phyloP scores from a whole-genome alignment of 2,888 invertebrate species.

The Hirtodrosophila duncani region DNA sequence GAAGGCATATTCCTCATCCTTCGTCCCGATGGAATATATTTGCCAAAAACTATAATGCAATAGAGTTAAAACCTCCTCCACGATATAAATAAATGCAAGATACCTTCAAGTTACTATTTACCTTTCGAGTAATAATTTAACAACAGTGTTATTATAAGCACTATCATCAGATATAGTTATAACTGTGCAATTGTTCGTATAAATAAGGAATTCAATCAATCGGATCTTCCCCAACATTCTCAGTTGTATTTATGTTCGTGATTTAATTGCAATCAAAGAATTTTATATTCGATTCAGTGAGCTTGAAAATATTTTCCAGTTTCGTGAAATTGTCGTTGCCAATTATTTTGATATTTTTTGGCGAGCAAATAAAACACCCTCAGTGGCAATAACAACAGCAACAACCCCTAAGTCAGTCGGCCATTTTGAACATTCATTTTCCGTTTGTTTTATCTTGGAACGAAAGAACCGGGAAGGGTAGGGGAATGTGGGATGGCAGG shows the following conservation, averaged over 20 bases:
- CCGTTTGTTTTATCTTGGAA: conserved; percentile 19
- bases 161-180: too few relatives aligned
- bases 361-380: conserved; percentile 42
- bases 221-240: too few relatives aligned
- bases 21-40: too few relatives aligned
- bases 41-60: too few relatives aligned
- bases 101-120: too few relatives aligned
- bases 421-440: conserved; percentile 55
- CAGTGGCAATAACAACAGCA: background rate
- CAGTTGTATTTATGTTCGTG: conserved; percentile 29
- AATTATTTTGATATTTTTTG: conserved; percentile 51
- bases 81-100: too few relatives aligned
- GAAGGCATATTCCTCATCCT: too few relatives aligned
- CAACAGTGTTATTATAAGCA: too few relatives aligned
- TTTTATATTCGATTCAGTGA: conserved; percentile 53
- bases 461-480: conserved; percentile 8
- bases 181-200: too few relatives aligned
- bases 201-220: too few relatives aligned
- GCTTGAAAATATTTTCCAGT: conserved; percentile 62
- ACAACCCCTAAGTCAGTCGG: conserved; percentile 22
- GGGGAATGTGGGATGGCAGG: background rate
- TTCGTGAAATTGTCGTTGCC: conserved; percentile 41
- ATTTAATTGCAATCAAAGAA: conserved; percentile 43
- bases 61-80: too few relatives aligned
- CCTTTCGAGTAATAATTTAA: too few relatives aligned